A percentile compares a stretch with the other conserved stretches of the same genome.
Evolutionary conservation across 2,888 invertebrate species (phyloP).

Genomic region (Clistopyga incitator): DNA sequence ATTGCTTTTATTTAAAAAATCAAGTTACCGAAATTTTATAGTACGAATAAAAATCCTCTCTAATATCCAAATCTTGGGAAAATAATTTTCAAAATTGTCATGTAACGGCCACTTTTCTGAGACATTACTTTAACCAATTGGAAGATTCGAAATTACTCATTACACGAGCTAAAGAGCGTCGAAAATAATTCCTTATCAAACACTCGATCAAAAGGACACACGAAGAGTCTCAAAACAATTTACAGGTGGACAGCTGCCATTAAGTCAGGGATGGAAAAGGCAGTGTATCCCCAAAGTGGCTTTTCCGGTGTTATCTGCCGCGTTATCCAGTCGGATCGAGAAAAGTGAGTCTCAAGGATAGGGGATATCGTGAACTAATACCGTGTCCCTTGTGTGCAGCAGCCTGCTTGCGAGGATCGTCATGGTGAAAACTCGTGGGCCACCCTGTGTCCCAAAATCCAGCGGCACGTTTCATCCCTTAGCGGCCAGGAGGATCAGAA

Average conservation of each 20-base stretch:
- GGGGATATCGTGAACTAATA: conserved; percentile 10
- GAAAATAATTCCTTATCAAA: conserved; percentile 1
- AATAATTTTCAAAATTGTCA: too few relatives aligned
- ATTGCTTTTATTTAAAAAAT: too few relatives aligned
- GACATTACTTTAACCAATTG: not conserved
- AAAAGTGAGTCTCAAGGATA: conserved; percentile 37
- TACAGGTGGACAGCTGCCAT: conserved; percentile 40
- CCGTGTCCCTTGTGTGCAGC: not conserved
- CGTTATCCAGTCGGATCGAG: conserved; percentile 49
- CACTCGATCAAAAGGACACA: not conserved
- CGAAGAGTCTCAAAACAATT: conserved; percentile 8
- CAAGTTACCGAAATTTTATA: too few relatives aligned
- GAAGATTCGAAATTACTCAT: not conserved
- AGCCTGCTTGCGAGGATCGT: conserved; percentile 6
- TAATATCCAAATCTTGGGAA: too few relatives aligned
- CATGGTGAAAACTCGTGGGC: conserved; percentile 51
- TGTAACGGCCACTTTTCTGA: not conserved
- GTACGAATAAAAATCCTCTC: too few relatives aligned
- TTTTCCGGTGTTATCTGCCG: conserved; percentile 41
- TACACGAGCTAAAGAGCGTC: not conserved
- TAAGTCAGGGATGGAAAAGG: conserved; percentile 24
- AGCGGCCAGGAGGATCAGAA: conserved; percentile 36
- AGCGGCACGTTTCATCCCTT: conserved; percentile 78
- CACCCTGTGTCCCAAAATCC: conserved; percentile 71
- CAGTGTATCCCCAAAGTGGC: conserved; percentile 22